A percentile compares a stretch with the other conserved stretches of the same genome.
Evolutionary conservation across 2,113 vertebrate genomes (phyloP).

Genomic region (Formicarius rufipectus): DNA sequence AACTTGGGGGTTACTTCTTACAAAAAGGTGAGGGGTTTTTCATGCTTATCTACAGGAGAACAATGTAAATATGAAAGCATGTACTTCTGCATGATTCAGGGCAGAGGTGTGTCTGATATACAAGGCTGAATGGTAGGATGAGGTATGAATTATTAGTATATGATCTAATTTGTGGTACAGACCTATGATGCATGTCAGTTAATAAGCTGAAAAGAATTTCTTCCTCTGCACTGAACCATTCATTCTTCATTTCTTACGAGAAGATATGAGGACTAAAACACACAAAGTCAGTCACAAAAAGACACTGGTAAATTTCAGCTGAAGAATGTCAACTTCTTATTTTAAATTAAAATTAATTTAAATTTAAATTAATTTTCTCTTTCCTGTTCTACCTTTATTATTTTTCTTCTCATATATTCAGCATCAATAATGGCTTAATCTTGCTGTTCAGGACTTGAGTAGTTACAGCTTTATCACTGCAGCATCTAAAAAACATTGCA

Average conservation of each 20-base stretch:
- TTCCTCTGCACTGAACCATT: neutral
- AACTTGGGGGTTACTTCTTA: neutral
- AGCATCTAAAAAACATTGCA: neutral
- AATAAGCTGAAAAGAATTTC: constrained; percentile 2
- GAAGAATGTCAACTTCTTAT: neutral
- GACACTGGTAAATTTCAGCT: neutral
- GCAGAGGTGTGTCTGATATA: neutral
- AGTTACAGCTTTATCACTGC: neutral
- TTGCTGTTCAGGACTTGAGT: neutral
- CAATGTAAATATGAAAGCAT: neutral
- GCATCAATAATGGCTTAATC: neutral
- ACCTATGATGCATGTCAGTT: neutral
- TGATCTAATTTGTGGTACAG: neutral
- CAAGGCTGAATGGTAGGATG: neutral
- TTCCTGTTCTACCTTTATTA: neutral
- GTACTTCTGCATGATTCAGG: neutral
- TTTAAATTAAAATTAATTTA: constrained; percentile 6
- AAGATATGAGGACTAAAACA: neutral
- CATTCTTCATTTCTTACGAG: neutral
- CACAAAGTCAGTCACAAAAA: neutral
- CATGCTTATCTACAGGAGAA: neutral
- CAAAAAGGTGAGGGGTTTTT: neutral
- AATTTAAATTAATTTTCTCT: constrained; percentile 11
- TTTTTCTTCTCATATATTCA: neutral
- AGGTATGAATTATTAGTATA: neutral